Conservation (phyloP, 1,140 invertebrate species). For the Coenobita brevimanus region DNA sequence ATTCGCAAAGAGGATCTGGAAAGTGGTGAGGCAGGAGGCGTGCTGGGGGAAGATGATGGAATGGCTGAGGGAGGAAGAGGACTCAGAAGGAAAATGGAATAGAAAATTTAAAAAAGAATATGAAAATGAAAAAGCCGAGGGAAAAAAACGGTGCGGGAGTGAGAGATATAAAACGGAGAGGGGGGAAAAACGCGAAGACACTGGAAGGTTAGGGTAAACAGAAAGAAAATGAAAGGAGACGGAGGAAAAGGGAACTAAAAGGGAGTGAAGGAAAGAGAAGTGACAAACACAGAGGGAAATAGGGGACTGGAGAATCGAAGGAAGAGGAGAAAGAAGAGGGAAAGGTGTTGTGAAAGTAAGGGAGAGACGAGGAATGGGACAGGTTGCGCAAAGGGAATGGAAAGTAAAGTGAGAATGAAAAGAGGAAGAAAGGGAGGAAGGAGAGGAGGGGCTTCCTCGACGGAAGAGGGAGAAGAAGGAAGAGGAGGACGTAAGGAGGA, state of each 20-base stretch:
- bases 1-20: no score
- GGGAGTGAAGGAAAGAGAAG: not conserved
- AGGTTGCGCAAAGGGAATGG: not conserved
- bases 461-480: not conserved
- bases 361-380: not conserved
- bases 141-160: no score
- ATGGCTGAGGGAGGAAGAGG: not conserved
- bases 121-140: no score
- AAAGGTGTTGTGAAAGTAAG: not conserved
- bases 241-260: not conserved
- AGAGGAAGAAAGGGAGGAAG: constrained; percentile 7
- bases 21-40: not conserved
- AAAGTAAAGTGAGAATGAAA: not conserved
- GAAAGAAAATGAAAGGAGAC: not conserved
- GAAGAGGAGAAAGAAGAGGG: not conserved
- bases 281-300: not conserved
- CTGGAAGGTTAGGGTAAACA: not conserved
- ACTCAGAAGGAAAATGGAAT: no score
- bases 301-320: not conserved
- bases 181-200: not conserved
- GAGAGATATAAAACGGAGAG: not conserved
- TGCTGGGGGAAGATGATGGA: not conserved
- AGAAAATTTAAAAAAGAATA: no score
- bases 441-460: constrained; percentile 19
- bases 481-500: not conserved